Evolutionary conservation across 1,140 invertebrate species (phyloP), one percentile per base, ranked within the genome.

Genomic region (Ostrea denselamellosa): DNA sequence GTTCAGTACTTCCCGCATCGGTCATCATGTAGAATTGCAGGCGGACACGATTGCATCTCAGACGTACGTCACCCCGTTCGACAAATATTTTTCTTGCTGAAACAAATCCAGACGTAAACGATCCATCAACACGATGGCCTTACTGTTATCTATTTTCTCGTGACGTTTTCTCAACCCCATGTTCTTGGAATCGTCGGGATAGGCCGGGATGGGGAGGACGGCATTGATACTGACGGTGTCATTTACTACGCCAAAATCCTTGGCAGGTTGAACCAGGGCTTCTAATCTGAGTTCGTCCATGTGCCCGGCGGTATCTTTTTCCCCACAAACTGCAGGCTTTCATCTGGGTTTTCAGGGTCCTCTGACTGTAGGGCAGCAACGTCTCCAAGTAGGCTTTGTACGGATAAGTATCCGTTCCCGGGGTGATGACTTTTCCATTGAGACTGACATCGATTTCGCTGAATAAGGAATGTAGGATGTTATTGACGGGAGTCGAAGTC

Each of bases 51-150:
- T 85, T 85, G 8, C 62, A 85, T 85, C 83, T 25, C 25, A 85
- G 25, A 44, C 54, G 54, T 19, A 85, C 22, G 22, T 85, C 53
- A 85, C 25, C n/a, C 53, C 54, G 25, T 85, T 85, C 3, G 56
- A n/a, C 2, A 85, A 85, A 53, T 28, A 19, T 28, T 28, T n/a
- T n/a, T 85, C 53, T 34, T 85, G 54, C 22, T 85, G 53, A 85
- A 85, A 85, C 54, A 85, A 51, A 62, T 85, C 83, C 53, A 85
- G 12, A 56, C 62, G 54, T 12, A 85, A 51, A 56, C n/a, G n/a
- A n/a, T n/a, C n/a, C n/a, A n/a, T n/a, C n/a, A n/a, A n/a, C n/a
- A n/a, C n/a, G n/a, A n/a, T 17, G 9, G 25, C 19, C 28, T 85
- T 28, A 58, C 83, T 58, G 8, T 62, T 28, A 0, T 8, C 53